phyloP scores from a whole-genome alignment of 2,888 invertebrate genomes.

The Eudiplozoon nipponicum region DNA sequence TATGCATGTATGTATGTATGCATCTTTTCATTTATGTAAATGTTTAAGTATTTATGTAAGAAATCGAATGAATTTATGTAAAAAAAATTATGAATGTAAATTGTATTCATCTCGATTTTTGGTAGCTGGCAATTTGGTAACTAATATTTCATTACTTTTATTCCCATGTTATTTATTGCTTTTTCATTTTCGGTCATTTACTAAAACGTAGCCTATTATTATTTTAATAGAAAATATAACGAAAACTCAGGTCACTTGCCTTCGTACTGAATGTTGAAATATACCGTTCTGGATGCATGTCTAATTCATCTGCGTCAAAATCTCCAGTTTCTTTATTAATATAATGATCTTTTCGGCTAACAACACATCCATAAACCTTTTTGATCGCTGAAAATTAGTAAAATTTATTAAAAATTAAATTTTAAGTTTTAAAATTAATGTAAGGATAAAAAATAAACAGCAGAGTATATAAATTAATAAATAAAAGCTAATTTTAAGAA shows the following conservation, averaged over 20 bases:
- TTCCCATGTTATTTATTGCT: background rate
- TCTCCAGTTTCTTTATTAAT: constrained; percentile 63
- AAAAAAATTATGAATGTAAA: no score
- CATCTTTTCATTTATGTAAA: no score
- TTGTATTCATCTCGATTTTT: background rate
- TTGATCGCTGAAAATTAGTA: constrained; percentile 39
- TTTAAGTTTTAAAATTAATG: no score
- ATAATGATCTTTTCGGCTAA: constrained; percentile 62
- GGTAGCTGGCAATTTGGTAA: background rate
- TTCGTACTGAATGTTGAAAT: constrained; percentile 74
- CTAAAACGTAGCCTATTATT: no score
- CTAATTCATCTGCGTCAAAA: constrained; percentile 59
- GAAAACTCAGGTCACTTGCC: constrained; percentile 27
- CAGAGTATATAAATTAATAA: no score
- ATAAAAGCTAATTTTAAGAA: no score
- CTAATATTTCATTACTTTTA: background rate
- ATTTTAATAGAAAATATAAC: background rate
- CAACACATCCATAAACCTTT: constrained; percentile 79
- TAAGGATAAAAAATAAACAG: background rate
- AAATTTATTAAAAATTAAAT: constrained; percentile 5
- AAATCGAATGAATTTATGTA: no score
- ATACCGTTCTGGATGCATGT: constrained; percentile 61
- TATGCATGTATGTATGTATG: no score
- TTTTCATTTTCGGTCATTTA: no score
- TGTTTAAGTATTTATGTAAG: no score